phyloP scores from a whole-genome alignment of 2,888 invertebrate species.

The Dexiosoma caninum region DNA sequence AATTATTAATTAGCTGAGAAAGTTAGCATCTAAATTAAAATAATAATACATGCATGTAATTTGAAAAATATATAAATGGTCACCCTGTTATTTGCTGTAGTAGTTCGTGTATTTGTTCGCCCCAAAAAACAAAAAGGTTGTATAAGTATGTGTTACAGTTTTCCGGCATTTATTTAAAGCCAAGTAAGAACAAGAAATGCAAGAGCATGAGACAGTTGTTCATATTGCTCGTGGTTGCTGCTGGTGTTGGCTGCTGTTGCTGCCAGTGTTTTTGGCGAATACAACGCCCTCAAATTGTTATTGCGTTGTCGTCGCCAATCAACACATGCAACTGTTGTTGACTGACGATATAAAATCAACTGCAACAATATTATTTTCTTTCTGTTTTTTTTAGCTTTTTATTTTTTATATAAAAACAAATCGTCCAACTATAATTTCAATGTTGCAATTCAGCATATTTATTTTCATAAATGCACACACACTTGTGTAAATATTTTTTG shows the following conservation, averaged over 20 bases:
- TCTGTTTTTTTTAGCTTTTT: no score
- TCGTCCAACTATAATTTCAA: slow-evolving; percentile 52
- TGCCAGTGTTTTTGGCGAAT: slow-evolving; percentile 31
- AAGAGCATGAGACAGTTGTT: neutral
- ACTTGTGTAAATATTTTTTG: neutral
- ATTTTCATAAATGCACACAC: neutral
- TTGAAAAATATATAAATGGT: no score
- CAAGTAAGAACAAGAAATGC: slow-evolving; percentile 20
- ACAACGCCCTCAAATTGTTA: slow-evolving; percentile 56
- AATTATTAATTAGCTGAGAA: no score
- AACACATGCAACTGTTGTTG: slow-evolving; percentile 42
- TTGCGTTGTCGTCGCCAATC: slow-evolving; percentile 22
- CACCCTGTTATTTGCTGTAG: neutral
- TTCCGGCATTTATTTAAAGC: slow-evolving; percentile 47
- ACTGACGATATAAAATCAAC: slow-evolving; percentile 24
- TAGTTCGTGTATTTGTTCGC: neutral
- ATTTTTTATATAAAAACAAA: slow-evolving; percentile 26
- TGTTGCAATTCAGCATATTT: slow-evolving; percentile 61
- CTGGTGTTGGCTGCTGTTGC: neutral
- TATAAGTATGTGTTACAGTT: slow-evolving; percentile 48
- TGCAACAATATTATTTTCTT: slow-evolving; percentile 9
- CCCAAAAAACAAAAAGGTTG: neutral
- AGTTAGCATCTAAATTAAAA: no score
- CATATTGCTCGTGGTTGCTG: neutral
- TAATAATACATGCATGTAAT: no score